Base-by-base conservation (phyloP, 1,140 invertebrate species). In the Phocides pigmalion region DNA sequence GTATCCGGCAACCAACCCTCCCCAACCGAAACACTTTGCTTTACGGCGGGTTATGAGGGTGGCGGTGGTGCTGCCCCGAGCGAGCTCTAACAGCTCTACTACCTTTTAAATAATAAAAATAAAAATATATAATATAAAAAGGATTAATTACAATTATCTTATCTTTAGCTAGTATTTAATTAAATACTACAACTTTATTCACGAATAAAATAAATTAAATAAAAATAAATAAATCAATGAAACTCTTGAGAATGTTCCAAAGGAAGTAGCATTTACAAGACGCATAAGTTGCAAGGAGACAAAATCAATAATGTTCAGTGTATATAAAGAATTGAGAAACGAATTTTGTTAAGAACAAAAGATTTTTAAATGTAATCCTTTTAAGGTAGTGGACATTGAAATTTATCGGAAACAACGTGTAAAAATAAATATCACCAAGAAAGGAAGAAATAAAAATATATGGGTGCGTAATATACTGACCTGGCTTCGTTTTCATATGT, bases 401-500 rank as follows among this genome's bases (percentile, higher is more conserved):
- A 42, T 15, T 42, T 58, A 41, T 42, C 35, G 20, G 39, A 58
- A 49, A 49, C 47, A 49, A 25, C 22, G 22, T 32, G 15, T 9
- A 28, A 16, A 51, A 35, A 17, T 4, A 51, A 37, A 17, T 25
- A 35, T 51, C 9, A 32, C 28, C n/a, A 32, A 32, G 9, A 32
- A 32, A 32, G 28, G 9, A 11, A 1, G 9, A 32, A 1, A 6
- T 28, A 28, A 28, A 8, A 51, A 35, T 35, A 35, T 51, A 32
- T 12, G 49, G 28, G 35, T 32, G 12, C 35, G 6, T 35, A 32
- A 22, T n/a, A 32, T 19, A 47, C 16, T 62, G 49, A 66, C 56
- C 56, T 47, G 51, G 32, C 41, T 16, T 64, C 62, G 62, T 53
- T 54, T n/a, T 46, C 11, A 41, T 16, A 16, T 42, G 20, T 32